These are phyloP conservation scores for Phalacrocorax pelagicus DNA, from an alignment of 2,113 vertebrate species.

Conservation along the genomic window DNA sequence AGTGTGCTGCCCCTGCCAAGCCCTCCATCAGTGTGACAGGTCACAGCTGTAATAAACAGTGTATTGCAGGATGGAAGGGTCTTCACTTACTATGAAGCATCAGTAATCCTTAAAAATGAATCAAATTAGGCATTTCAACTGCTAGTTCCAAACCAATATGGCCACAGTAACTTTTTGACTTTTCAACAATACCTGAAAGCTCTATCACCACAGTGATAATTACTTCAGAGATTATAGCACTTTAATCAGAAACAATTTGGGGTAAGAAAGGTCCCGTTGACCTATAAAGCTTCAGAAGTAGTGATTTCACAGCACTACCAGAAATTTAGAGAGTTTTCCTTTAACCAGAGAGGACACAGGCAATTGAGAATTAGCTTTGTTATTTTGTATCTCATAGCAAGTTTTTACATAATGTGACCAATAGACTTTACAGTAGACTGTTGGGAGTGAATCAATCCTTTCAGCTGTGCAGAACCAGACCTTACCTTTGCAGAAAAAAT, in stretches of 20 bases:
- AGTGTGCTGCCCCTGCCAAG: neutral
- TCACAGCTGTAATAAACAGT: neutral
- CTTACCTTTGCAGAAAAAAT: neutral
- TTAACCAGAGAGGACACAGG: neutral
- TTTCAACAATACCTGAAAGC: neutral
- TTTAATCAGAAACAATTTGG: neutral
- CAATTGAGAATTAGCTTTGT: neutral
- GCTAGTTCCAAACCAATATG: neutral
- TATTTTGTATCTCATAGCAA: neutral
- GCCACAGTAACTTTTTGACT: neutral
- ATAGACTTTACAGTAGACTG: neutral
- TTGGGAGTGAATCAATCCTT: neutral
- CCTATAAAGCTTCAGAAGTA: neutral
- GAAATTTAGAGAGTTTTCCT: neutral
- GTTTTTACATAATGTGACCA: neutral
- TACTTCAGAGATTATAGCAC: neutral
- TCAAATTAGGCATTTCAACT: neutral
- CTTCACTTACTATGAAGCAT: neutral
- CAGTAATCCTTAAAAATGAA: neutral
- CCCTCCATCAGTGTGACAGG: neutral
- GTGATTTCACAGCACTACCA: neutral
- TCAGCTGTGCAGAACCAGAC: neutral
- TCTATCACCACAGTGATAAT: neutral
- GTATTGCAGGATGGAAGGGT: neutral
- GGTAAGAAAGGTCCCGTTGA: neutral